phyloP scores from a whole-genome alignment of 2,113 vertebrate genomes.

The Nycticryphes semicollaris region DNA sequence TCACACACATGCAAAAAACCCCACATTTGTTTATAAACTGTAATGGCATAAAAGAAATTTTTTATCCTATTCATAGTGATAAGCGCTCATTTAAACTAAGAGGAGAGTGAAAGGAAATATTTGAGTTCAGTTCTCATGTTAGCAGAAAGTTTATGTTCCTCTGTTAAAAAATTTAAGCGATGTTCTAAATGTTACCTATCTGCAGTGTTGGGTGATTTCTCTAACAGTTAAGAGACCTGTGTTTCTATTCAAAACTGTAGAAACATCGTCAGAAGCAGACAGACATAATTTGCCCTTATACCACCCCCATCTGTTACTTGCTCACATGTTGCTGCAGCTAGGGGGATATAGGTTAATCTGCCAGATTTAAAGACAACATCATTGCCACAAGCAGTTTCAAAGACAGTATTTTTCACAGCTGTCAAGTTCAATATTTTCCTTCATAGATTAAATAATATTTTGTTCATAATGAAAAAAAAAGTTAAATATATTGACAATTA shows the following conservation, averaged over 20 bases:
- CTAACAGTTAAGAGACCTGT: neutral
- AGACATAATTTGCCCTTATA: neutral
- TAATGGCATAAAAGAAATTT: neutral
- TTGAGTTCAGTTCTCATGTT: neutral
- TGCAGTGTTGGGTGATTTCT: neutral
- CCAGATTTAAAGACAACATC: neutral
- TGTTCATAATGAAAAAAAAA: neutral
- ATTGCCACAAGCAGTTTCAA: neutral
- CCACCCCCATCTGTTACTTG: neutral
- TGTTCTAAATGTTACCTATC: neutral
- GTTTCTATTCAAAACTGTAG: neutral
- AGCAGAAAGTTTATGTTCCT: neutral
- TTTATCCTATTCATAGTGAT: neutral
- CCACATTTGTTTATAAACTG: neutral
- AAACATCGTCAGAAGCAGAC: neutral
- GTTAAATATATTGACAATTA: neutral
- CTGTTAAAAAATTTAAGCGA: neutral
- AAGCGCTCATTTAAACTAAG: neutral
- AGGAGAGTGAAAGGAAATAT: neutral
- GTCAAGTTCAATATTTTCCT: neutral
- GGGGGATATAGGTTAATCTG: neutral
- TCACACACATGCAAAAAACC: accelerated
- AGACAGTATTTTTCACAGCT: neutral
- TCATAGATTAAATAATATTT: neutral
- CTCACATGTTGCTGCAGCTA: neutral